Evolutionary conservation across 2,888 invertebrate species (phyloP).

Genomic region (Ctenicera cuprea): DNA sequence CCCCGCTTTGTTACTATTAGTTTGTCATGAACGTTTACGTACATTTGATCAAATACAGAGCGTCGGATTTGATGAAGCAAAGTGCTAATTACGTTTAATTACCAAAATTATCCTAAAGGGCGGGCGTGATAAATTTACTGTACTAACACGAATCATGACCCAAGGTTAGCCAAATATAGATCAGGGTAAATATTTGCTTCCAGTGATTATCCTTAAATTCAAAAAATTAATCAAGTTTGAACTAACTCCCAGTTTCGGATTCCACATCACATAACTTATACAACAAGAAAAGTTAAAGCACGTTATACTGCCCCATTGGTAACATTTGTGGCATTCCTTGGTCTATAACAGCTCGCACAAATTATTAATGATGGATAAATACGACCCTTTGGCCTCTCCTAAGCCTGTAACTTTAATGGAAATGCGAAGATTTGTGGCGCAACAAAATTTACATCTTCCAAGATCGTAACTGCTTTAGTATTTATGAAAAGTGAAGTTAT

Average conservation of each 20-base stretch:
- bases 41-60: not conserved
- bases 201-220: not conserved
- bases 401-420: not conserved
- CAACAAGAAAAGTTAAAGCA: constrained; percentile 1
- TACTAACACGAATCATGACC: too few species aligned
- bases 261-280: not conserved
- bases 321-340: constrained; percentile 1
- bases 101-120: not conserved
- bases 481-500: too few species aligned
- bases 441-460: too few species aligned
- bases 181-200: not conserved
- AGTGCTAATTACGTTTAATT: constrained; percentile 5
- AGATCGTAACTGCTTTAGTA: too few species aligned
- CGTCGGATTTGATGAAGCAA: not conserved
- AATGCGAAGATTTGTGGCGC: too few species aligned
- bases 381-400: not conserved
- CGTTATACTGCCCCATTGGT: not conserved
- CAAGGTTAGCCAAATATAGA: too few species aligned
- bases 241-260: not conserved
- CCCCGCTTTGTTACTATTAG: too few species aligned
- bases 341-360: not conserved
- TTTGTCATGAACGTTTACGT: too few species aligned
- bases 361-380: constrained; percentile 1
- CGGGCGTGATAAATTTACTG: not conserved
- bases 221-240: too few species aligned